Percentiles rank a stretch among this genome's conserved stretches.
phyloP scores from a whole-genome alignment of 2,113 vertebrate species.

The Cervus canadensis region DNA sequence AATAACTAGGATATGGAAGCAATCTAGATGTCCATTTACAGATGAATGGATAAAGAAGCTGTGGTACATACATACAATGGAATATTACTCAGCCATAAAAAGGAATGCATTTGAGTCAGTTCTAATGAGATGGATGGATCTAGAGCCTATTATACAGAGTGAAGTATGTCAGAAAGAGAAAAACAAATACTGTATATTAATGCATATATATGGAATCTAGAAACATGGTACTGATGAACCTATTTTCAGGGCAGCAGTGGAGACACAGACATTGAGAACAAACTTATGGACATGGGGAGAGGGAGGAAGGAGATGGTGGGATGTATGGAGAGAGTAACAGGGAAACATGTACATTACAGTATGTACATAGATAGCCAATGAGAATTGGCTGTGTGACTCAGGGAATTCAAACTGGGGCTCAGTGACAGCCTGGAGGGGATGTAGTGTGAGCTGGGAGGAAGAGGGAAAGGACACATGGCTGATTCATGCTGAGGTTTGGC shows the following conservation, averaged over 20 bases:
- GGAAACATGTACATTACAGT: neutral
- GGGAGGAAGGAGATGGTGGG: neutral
- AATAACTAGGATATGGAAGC: neutral
- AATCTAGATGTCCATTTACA: neutral
- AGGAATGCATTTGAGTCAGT: neutral
- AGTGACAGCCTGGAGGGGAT: neutral
- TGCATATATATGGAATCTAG: neutral
- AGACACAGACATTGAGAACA: neutral
- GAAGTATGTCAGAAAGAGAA: neutral
- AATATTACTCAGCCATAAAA: neutral
- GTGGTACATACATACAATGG: neutral
- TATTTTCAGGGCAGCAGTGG: neutral
- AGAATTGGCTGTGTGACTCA: neutral
- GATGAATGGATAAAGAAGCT: neutral
- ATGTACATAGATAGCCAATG: neutral
- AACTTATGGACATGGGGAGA: neutral
- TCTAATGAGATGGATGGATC: neutral
- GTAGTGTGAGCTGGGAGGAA: neutral
- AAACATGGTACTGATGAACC: neutral
- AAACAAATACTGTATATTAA: neutral
- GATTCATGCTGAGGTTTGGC: neutral
- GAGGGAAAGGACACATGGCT: neutral
- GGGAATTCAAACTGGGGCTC: neutral
- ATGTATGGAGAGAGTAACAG: neutral
- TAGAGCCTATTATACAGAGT: neutral